A percentile compares a stretch with the other conserved stretches of the same genome.
Evolutionary conservation across 2,113 vertebrate species (phyloP).

Genomic region (Piliocolobus tephrosceles): DNA sequence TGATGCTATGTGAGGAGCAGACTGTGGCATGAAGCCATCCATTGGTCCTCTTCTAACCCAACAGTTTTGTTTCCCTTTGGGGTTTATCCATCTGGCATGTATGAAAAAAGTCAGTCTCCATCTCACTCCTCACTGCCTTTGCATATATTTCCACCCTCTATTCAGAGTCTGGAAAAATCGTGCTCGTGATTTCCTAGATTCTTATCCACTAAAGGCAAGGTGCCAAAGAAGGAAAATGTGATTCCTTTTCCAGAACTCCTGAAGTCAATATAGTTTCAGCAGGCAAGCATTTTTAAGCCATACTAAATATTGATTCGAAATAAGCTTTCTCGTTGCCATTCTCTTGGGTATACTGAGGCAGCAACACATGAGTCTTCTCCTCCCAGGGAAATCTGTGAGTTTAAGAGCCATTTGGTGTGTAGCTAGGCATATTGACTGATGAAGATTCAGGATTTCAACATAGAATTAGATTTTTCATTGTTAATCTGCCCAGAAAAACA

Average conservation of each 20-base stretch:
- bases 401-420: neutral
- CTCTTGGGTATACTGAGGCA: neutral
- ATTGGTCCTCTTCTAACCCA: neutral
- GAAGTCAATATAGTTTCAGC: conserved; percentile 16
- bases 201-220: conserved; percentile 34
- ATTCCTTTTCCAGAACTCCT: conserved; percentile 50
- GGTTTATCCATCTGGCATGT: conserved; percentile 29
- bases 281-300: conserved; percentile 17
- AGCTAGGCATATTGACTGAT: neutral
- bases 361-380: neutral
- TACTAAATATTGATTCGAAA: neutral
- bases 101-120: conserved; percentile 21
- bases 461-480: neutral
- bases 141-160: neutral
- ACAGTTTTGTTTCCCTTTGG: conserved; percentile 23
- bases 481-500: neutral
- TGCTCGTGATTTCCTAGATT: conserved; percentile 17
- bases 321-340: neutral
- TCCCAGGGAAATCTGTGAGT: neutral
- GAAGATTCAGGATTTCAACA: conserved; percentile 25
- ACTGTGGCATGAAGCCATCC: neutral
- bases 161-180: conserved; percentile 46
- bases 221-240: conserved; percentile 43
- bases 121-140: conserved; percentile 19
- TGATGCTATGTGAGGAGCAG: neutral